A percentile compares a stretch with the other conserved stretches of the same genome.
Evolutionary conservation across 2,113 vertebrate genomes (phyloP).

Genomic region (Hyla sarda): DNA sequence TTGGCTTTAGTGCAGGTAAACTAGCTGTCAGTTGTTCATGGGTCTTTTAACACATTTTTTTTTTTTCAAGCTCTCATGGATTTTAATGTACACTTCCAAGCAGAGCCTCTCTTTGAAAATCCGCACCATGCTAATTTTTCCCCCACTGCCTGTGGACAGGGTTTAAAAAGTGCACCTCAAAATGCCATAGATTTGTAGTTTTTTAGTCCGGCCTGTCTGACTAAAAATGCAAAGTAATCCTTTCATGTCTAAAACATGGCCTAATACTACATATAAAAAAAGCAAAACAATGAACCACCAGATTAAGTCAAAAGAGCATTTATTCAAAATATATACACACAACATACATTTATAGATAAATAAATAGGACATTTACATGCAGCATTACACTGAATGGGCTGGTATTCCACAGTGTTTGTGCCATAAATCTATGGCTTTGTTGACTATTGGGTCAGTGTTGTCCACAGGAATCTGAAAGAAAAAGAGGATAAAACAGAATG

Average conservation of each 20-base stretch:
- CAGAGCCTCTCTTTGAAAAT: too few relatives aligned
- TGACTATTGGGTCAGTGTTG: constrained; percentile 94
- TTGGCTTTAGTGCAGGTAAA: too few relatives aligned
- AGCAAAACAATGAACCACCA: neutral
- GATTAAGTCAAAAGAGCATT: neutral
- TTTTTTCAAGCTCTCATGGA: too few relatives aligned
- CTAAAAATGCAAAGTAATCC: neutral
- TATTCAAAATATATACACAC: neutral
- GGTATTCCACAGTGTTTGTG: constrained; percentile 92
- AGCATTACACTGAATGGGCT: constrained; percentile 80
- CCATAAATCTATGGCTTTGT: constrained; percentile 96
- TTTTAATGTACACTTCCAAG: too few relatives aligned
- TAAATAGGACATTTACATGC: constrained; percentile 1
- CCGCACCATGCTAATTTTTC: too few relatives aligned
- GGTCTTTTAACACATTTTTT: too few relatives aligned
- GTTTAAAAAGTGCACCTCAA: neutral
- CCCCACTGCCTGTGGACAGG: too few relatives aligned
- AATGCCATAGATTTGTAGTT: too few relatives aligned
- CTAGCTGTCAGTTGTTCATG: too few relatives aligned
- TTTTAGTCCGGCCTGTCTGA: too few relatives aligned
- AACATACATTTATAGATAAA: neutral
- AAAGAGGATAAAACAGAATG: neutral
- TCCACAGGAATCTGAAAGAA: constrained; percentile 89
- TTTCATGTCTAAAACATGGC: neutral
- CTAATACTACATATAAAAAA: neutral